Evolutionary conservation across 2,888 invertebrate species (phyloP).

Genomic region (Yponomeuta plumbellus): DNA sequence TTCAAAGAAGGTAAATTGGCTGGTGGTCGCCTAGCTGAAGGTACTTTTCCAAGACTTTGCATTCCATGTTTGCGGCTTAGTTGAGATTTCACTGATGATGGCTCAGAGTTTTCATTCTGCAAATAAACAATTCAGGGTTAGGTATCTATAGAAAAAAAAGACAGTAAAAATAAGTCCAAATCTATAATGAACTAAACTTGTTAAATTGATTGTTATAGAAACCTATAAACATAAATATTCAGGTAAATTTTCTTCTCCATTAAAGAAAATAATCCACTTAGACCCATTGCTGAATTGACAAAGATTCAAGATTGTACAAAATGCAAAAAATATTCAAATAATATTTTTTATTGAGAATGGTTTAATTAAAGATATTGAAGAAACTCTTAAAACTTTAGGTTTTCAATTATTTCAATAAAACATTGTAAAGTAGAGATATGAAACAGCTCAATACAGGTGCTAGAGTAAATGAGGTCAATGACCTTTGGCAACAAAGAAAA

Average conservation of each 20-base stretch:
- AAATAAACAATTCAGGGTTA: conserved; percentile 29
- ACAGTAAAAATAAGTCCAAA: conserved; percentile 20
- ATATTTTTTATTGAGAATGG: too few relatives aligned
- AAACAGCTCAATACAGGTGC: background rate
- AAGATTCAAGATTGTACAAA: too few relatives aligned
- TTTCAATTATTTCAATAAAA: too few relatives aligned
- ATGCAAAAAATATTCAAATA: too few relatives aligned
- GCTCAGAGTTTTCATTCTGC: conserved; percentile 91
- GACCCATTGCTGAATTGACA: too few relatives aligned
- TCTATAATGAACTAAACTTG: conserved; percentile 16
- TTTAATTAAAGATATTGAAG: too few relatives aligned
- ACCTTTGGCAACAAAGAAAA: conserved; percentile 12
- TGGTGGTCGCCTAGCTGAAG: conserved; percentile 98
- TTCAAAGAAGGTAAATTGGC: conserved; percentile 99
- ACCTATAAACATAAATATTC: too few relatives aligned
- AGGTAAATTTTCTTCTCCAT: too few relatives aligned
- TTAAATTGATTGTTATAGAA: background rate
- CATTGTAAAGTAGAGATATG: background rate
- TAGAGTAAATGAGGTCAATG: conserved; percentile 7
- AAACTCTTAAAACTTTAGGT: too few relatives aligned
- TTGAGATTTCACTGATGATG: conserved; percentile 91
- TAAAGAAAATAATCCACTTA: too few relatives aligned
- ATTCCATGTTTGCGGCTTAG: conserved; percentile 99
- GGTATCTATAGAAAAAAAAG: conserved; percentile 8
- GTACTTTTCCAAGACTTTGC: conserved; percentile 99